Evolutionary conservation across 2,888 invertebrate genomes (phyloP).

Genomic region (Halictus quadricinctus): DNA sequence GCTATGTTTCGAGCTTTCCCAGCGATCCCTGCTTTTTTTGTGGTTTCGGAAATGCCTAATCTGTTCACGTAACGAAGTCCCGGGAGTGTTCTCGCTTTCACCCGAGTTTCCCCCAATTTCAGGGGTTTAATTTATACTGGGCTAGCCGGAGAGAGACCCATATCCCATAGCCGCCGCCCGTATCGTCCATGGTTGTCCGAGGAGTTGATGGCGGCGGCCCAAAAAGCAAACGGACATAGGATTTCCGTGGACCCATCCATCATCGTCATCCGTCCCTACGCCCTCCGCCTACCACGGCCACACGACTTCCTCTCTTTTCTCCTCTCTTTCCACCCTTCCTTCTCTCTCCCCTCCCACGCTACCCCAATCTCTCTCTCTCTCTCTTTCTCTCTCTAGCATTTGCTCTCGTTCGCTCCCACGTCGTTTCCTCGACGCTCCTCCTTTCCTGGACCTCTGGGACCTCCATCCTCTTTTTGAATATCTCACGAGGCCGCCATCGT

Average conservation of each 20-base stretch:
- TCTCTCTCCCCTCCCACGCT: background rate
- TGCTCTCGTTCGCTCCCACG: constrained; percentile 64
- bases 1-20: background rate
- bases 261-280: constrained; percentile 80
- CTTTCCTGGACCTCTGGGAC: constrained; percentile 66
- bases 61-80: background rate
- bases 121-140: constrained; percentile 34
- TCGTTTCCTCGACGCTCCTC: constrained; percentile 76
- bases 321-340: constrained; percentile 10
- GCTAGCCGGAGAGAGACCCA: constrained; percentile 18
- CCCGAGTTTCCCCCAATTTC: constrained; percentile 37
- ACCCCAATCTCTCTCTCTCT: constrained; percentile 18
- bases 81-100: constrained; percentile 10
- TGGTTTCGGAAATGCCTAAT: background rate
- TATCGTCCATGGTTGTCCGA: constrained; percentile 64
- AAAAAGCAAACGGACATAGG: constrained; percentile 79
- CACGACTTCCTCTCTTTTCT: constrained; percentile 63
- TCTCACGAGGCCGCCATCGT: constrained; percentile 78
- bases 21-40: background rate
- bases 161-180: constrained; percentile 43
- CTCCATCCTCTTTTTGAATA: constrained; percentile 73
- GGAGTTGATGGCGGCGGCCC: constrained; percentile 77
- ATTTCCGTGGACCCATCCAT: constrained; percentile 81
- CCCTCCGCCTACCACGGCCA: constrained; percentile 67
- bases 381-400: background rate